Base-by-base conservation (phyloP, 1,140 invertebrate species). In the Eumaeus atala region DNA sequence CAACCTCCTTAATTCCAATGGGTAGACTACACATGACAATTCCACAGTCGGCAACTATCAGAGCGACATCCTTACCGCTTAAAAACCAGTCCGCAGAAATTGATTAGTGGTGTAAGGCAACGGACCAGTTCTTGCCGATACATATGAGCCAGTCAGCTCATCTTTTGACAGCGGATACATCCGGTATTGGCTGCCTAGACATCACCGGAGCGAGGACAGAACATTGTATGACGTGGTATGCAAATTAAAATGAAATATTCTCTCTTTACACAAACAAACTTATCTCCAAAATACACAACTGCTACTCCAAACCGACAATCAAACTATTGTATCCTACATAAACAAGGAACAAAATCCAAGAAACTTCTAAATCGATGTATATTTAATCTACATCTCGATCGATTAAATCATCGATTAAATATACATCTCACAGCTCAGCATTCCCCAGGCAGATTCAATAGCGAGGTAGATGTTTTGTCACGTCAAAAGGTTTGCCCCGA, bases 1-100 rank as follows among this genome's bases (percentile, higher is more conserved):
- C 86, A 77, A 58, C 89, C 89, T 59, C 87, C 88, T 60, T 90
- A 77, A 58, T 89, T 89, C 70, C 61, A 83, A 53, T 87, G 88
- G 37, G 89, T 89, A 67, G 59, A 33, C 17, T 67, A 47, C 60
- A 65, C 21, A 28, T 28, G 2, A 28, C 21, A 28, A 28, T 28
- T 3, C 21, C 21, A 28, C 21, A 28, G 21, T 50, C 66, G 58
- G 38, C 62, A 63, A 0, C 21, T 9, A 3, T 51, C 70, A 16
- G 58, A 62, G 40, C 53, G 52, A 12, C 38, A 58, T 55, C 36
- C 51, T 48, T 54, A 54, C 64, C 54, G 55, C 5, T 11, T 51
- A 6, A 16, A 6, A 40, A 59, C n/a, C 8, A 49, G 10, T 48
- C 62, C 48, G 48, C 21, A 36, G 21, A 63, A 66, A 16, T 47